Base-by-base conservation (phyloP, 1,140 invertebrate genomes). In the Megathymus violae region DNA sequence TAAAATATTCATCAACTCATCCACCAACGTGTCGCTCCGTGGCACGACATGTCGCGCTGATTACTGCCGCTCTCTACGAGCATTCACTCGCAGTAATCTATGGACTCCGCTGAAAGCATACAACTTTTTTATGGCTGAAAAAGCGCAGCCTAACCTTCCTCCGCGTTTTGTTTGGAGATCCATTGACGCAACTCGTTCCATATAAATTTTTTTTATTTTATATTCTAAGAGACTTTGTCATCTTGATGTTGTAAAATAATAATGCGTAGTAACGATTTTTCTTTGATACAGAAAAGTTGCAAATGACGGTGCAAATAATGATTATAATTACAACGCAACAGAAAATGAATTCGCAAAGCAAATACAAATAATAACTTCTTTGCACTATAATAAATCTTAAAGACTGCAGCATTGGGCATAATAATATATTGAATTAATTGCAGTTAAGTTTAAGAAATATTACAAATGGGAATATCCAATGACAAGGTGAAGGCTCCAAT, bases 61-160 rank as follows among this genome's bases (percentile, higher is more conserved):
- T 71, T 67, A 71, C 61, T 48, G n/a, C n/a, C n/a, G n/a, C 60
- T 62, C 59, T 56, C 65, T 62, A 62, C 62, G 63, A 65, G 54
- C 56, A 60, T 64, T 46, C 50, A 25, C 54, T 19, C 40, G 4
- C 40, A 16, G 54, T 58, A 44, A 58, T 58, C 54, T 58, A 58
- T 58, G 54, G 25, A 58, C 25, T n/a, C 34, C 41, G 41, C 41
- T 58, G 54, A 58, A 58, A 58, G 44, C 54, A 46, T 58, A 19
- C 41, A 58, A 46, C 27, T 50, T 43, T 58, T 58, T 11, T 31
- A 58, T 31, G 41, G 15, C 54, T 58, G 54, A 58, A 58, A 58
- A 58, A 58, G 47, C 47, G 3, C 19, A 27, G 25, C 54, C 43
- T 38, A 43, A 43, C 54, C 54, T 58, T 58, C 41, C 52, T 41